A percentile compares a stretch with the other conserved stretches of the same genome.
phyloP scores from a whole-genome alignment of 2,113 vertebrate species.

The Heterotilapia buettikoferi region DNA sequence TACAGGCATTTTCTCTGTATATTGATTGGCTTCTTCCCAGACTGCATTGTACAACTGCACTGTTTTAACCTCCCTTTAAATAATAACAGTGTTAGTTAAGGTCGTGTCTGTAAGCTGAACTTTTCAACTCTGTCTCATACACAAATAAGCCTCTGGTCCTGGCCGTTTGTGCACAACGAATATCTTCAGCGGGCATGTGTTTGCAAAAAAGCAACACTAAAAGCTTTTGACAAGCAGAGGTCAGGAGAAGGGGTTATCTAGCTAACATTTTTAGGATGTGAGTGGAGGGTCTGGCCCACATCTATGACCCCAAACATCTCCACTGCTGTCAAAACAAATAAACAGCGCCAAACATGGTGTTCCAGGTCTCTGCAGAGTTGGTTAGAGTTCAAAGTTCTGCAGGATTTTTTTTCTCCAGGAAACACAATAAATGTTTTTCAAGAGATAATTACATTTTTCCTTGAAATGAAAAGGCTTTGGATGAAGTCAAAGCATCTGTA shows the following conservation, averaged over 20 bases:
- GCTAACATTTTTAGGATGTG: conserved; percentile 49
- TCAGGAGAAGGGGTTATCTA: conserved; percentile 31
- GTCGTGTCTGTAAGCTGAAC: conserved; percentile 19
- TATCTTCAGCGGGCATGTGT: not conserved
- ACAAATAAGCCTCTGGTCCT: not conserved
- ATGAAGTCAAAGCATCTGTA: not conserved
- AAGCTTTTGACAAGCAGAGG: conserved; percentile 35
- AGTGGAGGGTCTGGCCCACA: not conserved
- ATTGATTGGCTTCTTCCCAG: not conserved
- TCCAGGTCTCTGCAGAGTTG: not conserved
- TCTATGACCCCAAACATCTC: conserved; percentile 29
- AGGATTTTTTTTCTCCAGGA: not conserved
- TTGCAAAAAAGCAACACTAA: conserved; percentile 14
- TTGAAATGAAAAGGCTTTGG: not conserved
- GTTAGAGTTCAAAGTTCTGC: not conserved
- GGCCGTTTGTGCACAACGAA: not conserved
- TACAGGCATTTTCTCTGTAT: not conserved
- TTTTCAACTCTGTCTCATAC: conserved; percentile 27
- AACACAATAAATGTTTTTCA: not conserved
- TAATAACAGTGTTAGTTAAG: not conserved
- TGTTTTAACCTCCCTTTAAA: conserved; percentile 13
- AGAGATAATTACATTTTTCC: not conserved
- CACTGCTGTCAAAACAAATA: conserved; percentile 11
- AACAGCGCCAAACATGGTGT: not conserved
- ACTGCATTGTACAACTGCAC: not conserved